phyloP scores from a whole-genome alignment of 2,888 invertebrate species.

The Molorchus minor region DNA sequence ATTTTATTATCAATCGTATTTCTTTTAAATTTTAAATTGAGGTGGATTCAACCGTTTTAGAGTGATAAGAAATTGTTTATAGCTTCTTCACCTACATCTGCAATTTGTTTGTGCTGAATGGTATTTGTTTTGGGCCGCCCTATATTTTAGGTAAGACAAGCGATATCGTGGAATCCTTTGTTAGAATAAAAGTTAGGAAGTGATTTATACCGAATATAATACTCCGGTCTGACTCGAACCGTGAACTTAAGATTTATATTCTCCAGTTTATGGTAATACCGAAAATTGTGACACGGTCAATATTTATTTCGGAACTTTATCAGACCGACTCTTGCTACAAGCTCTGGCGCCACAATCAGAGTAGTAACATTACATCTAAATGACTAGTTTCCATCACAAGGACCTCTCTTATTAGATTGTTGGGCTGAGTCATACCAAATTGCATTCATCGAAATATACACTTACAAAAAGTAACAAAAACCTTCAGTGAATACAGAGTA shows the following conservation, averaged over 20 bases:
- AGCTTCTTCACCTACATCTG: no score
- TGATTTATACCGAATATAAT: slow-evolving; percentile 32
- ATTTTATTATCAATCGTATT: no score
- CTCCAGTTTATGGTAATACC: slow-evolving; percentile 38
- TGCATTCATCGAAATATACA: no score
- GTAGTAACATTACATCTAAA: slow-evolving; percentile 24
- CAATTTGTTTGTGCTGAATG: no score
- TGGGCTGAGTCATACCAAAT: no score
- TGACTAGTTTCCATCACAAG: slow-evolving; percentile 25
- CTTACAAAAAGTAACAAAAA: no score
- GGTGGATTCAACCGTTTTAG: no score
- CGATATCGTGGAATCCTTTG: slow-evolving; percentile 17
- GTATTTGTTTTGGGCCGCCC: neutral
- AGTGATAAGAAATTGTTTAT: no score
- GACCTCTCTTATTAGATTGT: slow-evolving; percentile 20
- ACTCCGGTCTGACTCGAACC: slow-evolving; percentile 25
- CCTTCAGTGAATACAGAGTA: no score
- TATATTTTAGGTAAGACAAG: neutral
- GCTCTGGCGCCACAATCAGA: slow-evolving; percentile 36
- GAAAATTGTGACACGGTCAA: slow-evolving; percentile 36
- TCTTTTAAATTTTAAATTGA: no score
- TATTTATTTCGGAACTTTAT: slow-evolving; percentile 38
- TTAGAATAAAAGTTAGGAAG: slow-evolving; percentile 21
- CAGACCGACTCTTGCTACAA: slow-evolving; percentile 34
- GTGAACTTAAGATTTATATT: slow-evolving; percentile 36